Conservation (phyloP, 2,797 vertebrate genomes). For the Leptodactylus fallax region DNA sequence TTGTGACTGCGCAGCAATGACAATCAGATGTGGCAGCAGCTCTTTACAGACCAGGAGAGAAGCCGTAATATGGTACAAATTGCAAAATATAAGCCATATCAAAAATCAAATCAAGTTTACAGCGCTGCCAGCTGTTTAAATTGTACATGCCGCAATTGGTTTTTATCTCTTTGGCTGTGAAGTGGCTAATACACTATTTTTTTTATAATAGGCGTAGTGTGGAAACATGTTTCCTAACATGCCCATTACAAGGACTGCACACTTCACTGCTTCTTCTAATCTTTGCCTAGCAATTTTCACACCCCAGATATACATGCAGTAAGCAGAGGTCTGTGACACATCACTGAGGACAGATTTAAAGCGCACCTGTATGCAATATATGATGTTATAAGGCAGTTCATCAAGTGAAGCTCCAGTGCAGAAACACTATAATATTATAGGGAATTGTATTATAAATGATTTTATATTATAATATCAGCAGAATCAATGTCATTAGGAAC, state of each 20-base stretch:
- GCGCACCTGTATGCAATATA: background rate
- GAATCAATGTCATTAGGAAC: no score
- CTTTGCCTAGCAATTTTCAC: conserved; percentile 17
- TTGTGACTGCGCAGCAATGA: background rate
- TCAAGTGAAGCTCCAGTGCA: no score
- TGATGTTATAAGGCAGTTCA: background rate
- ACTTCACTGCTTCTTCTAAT: conserved; percentile 58
- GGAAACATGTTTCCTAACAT: conserved; percentile 53
- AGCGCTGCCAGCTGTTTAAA: conserved; percentile 46
- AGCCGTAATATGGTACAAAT: conserved; percentile 57
- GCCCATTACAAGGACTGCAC: conserved; percentile 55
- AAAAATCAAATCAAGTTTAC: conserved; percentile 56
- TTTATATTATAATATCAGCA: no score
- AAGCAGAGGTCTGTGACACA: background rate
- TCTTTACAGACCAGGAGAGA: conserved; percentile 20
- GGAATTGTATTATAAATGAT: no score
- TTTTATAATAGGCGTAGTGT: conserved; percentile 42
- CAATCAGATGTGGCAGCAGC: background rate
- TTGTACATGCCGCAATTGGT: conserved; percentile 42
- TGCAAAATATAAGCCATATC: conserved; percentile 54
- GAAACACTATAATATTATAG: no score
- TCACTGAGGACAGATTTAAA: background rate
- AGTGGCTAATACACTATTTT: conserved; percentile 51
- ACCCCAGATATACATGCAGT: background rate
- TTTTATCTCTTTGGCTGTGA: conserved; percentile 36